Evolutionary conservation across 2,113 vertebrate species (phyloP).

Genomic region (Passer domesticus): DNA sequence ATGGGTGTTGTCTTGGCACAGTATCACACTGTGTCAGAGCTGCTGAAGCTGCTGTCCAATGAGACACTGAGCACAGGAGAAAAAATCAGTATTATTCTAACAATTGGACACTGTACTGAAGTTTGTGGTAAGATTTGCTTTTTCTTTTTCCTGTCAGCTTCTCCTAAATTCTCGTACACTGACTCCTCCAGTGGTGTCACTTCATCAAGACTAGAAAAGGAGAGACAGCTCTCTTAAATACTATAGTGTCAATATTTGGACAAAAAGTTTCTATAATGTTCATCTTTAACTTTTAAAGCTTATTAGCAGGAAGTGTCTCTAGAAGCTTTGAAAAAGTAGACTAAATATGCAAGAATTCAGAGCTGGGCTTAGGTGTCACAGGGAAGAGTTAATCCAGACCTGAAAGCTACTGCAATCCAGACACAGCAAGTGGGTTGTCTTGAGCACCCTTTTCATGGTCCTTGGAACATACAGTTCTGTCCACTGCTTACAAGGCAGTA

Average conservation of each 20-base stretch:
- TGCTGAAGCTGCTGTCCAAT: slow-evolving; percentile 81
- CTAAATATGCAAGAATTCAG: no score
- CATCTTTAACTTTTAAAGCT: no score
- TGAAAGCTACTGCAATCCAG: no score
- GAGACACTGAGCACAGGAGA: slow-evolving; percentile 78
- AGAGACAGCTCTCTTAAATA: neutral
- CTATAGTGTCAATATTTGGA: neutral
- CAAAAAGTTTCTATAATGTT: neutral
- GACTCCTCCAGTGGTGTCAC: neutral
- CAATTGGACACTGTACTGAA: slow-evolving; percentile 87
- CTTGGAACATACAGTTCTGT: no score
- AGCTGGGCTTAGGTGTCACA: no score
- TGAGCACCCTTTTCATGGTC: no score
- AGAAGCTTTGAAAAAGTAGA: no score
- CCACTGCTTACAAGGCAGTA: neutral
- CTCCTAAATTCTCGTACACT: neutral
- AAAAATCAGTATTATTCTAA: slow-evolving; percentile 82
- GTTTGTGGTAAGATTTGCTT: slow-evolving; percentile 80
- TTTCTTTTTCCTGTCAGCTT: neutral
- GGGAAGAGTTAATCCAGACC: no score
- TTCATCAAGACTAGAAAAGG: neutral
- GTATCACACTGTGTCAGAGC: slow-evolving; percentile 82
- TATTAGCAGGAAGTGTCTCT: no score
- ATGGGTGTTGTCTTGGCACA: slow-evolving; percentile 76
- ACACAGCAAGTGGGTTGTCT: no score